Percentiles rank a stretch among this genome's conserved stretches.
Evolutionary conservation across 2,888 invertebrate species (phyloP).

Genomic region (Hypolimnas misippus): DNA sequence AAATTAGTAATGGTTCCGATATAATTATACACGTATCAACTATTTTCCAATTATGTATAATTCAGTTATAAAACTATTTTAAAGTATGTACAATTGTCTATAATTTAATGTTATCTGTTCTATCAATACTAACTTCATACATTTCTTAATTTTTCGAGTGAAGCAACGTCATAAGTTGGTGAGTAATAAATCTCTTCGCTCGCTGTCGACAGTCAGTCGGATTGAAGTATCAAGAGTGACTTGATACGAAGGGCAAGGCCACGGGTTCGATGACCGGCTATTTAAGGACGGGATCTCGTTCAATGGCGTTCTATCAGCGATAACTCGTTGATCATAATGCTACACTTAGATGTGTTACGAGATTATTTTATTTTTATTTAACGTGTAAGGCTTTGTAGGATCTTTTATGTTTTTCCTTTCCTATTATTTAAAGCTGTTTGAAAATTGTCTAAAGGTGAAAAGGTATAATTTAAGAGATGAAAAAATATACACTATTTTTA

Average conservation of each 20-base stretch:
- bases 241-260: constrained; percentile 75
- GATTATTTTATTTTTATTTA: background rate
- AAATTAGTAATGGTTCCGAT: too few species aligned
- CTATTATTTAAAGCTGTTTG: background rate
- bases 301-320: constrained; percentile 31
- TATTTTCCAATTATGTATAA: too few species aligned
- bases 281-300: constrained; percentile 60
- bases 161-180: constrained; percentile 18
- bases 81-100: too few species aligned
- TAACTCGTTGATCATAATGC: constrained; percentile 19
- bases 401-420: too few species aligned
- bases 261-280: constrained; percentile 64
- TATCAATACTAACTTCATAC: background rate
- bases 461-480: too few species aligned
- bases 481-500: too few species aligned
- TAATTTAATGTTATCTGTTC: too few species aligned
- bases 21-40: too few species aligned
- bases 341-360: constrained; percentile 4
- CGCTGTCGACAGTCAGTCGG: constrained; percentile 25
- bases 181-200: constrained; percentile 37
- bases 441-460: background rate
- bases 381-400: background rate
- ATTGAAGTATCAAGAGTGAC: constrained; percentile 38
- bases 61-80: too few species aligned
- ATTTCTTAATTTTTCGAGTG: background rate